These are phyloP conservation scores for cattle (Bos taurus) DNA, from an alignment of 2,113 vertebrate species.

Conservation along the genomic window ARS-UCD2.0 NC_037357.1:94673001-94673500, in stretches of 20 bases:
- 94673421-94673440: background rate
- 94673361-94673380: background rate
- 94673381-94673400: background rate
- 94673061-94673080: background rate
- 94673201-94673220: too few species aligned
- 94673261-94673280: too few species aligned
- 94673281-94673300: too few species aligned
- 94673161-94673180: too few species aligned
- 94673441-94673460: background rate
- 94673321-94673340: too few species aligned
- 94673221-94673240: too few species aligned
- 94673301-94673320: too few species aligned
- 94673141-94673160: background rate
- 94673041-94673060: background rate
- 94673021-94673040: background rate
- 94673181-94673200: too few species aligned
- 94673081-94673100: too few species aligned
- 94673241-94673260: too few species aligned
- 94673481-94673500: background rate
- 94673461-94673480: background rate
- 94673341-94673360: background rate
- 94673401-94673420: background rate
- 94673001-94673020: background rate
- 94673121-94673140: background rate
- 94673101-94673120: background rate